Evolutionary conservation across 2,888 invertebrate species (phyloP).

Genomic region (Machimus rusticus): DNA sequence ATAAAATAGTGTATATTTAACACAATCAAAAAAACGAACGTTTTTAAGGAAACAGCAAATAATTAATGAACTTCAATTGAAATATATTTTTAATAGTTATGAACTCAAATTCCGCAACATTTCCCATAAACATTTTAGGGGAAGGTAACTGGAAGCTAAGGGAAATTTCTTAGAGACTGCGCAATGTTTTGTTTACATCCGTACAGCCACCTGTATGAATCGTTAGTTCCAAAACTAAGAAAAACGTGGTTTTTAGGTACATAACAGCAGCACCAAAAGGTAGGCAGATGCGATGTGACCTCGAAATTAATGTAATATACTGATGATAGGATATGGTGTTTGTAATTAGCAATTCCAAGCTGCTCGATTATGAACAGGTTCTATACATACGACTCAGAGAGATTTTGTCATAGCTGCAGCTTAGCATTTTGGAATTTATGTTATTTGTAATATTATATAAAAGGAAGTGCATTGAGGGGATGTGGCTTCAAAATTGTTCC

Average conservation of each 20-base stretch:
- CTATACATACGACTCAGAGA: not conserved
- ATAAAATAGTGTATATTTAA: not conserved
- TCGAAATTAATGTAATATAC: not conserved
- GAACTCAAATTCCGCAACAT: not conserved
- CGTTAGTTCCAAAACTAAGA: not conserved
- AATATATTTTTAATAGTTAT: not conserved
- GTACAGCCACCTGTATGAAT: not conserved
- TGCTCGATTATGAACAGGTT: not conserved
- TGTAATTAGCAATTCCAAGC: not conserved
- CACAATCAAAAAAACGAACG: not conserved
- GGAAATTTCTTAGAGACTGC: not conserved
- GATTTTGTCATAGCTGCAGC: not conserved
- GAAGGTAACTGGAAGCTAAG: not conserved
- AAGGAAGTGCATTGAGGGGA: not conserved
- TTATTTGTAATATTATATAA: too few relatives aligned
- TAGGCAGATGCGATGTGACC: not conserved
- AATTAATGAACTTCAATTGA: not conserved
- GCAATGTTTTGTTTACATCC: conserved; percentile 11
- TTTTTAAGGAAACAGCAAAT: not conserved
- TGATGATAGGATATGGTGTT: not conserved
- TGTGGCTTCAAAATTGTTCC: not conserved
- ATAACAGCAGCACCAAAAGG: not conserved
- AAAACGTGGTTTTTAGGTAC: not conserved
- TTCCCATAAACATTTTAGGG: not conserved
- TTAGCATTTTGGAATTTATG: not conserved